A percentile compares a stretch with the other conserved stretches of the same genome.
Evolutionary conservation across 2,888 invertebrate genomes (phyloP).

Genomic region (Stenchaetothrips biformis): DNA sequence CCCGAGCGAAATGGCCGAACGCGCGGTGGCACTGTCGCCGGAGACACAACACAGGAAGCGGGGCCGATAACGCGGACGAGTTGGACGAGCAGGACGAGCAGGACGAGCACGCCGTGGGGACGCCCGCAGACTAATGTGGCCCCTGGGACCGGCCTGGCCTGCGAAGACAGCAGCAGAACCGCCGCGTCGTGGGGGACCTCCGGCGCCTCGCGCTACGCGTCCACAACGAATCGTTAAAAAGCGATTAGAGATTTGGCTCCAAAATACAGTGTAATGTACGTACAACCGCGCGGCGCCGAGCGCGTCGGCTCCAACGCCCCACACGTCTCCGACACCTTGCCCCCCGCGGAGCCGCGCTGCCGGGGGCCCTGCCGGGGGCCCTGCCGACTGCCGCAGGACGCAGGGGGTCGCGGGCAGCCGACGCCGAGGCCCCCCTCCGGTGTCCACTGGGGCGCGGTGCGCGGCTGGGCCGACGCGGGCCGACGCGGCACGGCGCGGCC

Average conservation of each 20-base stretch:
- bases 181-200: neutral
- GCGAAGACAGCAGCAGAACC: neutral
- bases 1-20: neutral
- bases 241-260: too few species aligned
- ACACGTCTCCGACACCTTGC: neutral
- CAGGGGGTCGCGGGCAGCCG: too few species aligned
- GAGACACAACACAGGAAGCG: too few species aligned
- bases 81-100: neutral
- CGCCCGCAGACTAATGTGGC: too few species aligned
- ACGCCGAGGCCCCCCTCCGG: neutral
- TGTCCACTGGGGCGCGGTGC: neutral
- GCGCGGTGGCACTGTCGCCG: too few species aligned
- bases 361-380: too few species aligned
- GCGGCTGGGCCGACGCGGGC: too few species aligned
- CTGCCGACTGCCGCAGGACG: too few species aligned
- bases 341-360: neutral
- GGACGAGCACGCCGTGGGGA: too few species aligned
- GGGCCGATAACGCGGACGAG: neutral
- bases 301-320: neutral
- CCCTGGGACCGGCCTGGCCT: too few species aligned
- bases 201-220: neutral
- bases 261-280: too few species aligned
- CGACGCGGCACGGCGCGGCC: neutral
- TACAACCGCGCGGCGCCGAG: neutral
- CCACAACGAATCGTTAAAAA: too few species aligned